Evolutionary conservation across 1,140 invertebrate genomes (phyloP), one percentile per base, ranked within the genome.

Genomic region (Brachionus paranguensis): DNA sequence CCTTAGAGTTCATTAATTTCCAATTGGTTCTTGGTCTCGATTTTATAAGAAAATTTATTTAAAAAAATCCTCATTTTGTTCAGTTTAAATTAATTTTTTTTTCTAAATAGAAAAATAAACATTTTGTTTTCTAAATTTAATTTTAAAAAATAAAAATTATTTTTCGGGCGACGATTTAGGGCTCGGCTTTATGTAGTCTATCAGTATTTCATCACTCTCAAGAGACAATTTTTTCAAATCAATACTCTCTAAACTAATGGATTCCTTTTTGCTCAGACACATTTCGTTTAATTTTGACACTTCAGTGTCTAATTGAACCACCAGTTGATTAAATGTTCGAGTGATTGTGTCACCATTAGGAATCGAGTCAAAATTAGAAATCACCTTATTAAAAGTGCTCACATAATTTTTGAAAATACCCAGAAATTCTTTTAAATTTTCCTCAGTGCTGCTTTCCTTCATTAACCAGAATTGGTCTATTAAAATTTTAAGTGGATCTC

Each of bases 361-460:
- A 33, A 79, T 79, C 3, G 53, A 60, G 55, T 81, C 53, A 76
- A 76, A 76, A 76, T 27, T 47, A n/a, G 20, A 11, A 24, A 76
- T 29, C 7, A 47, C 72, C n/a, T 50, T 76, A 53, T 76, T 41
- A 27, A 76, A 76, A 27, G 43, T 50, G 43, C 45, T 50, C 20
- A 17, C n/a, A 47, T 81, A 81, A 64, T 17, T 68, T 68, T 81
- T 81, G 10, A 81, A 81, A 6, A 81, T 24, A 10, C 50, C n/a
- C 14, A 81, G 33, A 81, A 81, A 81, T 27, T 81, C 78, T 60
- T 81, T 81, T 43, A 81, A 47, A 64, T 27, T 81, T 14, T 81
- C n/a, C n/a, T 81, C 78, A 24, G 29, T 81, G 14, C 53, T 64
- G 1, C 64, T 68, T 60, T 81, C 78, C 45, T 68, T 60, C 53